These are phyloP conservation scores for Nothocercus julius DNA, from an alignment of 2,113 vertebrate species.

Conservation along the genomic window DNA sequence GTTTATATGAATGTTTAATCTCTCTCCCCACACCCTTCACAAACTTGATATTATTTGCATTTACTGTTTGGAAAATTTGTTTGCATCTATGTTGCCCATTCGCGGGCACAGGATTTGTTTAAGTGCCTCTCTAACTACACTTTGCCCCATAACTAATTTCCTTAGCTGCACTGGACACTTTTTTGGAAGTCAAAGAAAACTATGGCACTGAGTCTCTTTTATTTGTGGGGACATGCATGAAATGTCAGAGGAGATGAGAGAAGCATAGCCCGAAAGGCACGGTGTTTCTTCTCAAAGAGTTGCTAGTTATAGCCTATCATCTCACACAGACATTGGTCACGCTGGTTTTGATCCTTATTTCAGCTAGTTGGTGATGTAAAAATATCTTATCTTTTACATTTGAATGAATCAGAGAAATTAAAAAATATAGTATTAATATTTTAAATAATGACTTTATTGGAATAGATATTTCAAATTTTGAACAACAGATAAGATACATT, in stretches of 20 bases:
- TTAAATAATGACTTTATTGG: background rate
- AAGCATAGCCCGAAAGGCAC: rapidly evolving
- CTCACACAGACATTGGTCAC: background rate
- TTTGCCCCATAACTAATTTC: background rate
- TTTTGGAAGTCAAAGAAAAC: background rate
- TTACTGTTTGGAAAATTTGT: background rate
- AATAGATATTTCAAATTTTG: background rate
- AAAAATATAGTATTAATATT: background rate
- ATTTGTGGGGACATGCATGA: background rate
- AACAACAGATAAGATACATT: background rate
- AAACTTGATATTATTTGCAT: background rate
- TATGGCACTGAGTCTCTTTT: background rate
- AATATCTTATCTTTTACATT: background rate
- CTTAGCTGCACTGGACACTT: background rate
- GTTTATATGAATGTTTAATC: background rate
- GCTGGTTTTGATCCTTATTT: background rate
- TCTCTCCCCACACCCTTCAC: background rate
- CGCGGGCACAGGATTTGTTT: background rate
- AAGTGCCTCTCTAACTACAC: background rate
- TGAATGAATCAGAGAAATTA: background rate
- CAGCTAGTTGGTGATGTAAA: background rate
- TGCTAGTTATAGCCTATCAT: background rate
- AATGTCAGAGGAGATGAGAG: background rate
- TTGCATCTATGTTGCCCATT: background rate
- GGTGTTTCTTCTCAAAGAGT: background rate